Conservation (phyloP, 2,888 invertebrate species). For the Diadegma fenestrale region DNA sequence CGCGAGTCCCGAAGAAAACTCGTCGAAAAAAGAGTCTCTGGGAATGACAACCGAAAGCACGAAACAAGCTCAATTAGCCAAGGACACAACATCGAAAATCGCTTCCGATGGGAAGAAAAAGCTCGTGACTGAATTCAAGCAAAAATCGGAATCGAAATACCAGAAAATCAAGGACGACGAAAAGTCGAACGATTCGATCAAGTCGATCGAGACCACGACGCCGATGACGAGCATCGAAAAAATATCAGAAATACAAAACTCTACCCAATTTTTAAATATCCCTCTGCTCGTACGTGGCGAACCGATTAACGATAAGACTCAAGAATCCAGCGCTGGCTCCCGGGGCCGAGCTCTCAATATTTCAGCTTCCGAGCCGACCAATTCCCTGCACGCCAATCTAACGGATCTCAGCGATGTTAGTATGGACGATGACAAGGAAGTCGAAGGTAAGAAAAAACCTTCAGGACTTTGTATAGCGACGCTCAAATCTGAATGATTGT, state of each 20-base stretch:
- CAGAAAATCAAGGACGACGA: constrained; percentile 77
- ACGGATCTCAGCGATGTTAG: constrained; percentile 92
- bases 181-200: constrained; percentile 84
- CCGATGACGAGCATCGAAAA: constrained; percentile 59
- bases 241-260: constrained; percentile 47
- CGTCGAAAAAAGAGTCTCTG: constrained; percentile 65
- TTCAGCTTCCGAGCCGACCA: constrained; percentile 80
- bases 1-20: not conserved
- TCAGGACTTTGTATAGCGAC: too few species aligned
- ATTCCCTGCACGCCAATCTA: constrained; percentile 82
- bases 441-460: constrained; percentile 76
- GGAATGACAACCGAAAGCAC: constrained; percentile 17
- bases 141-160: constrained; percentile 78
- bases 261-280: constrained; percentile 54
- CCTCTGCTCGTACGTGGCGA: constrained; percentile 74
- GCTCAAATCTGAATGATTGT: too few species aligned
- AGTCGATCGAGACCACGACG: constrained; percentile 84
- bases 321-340: constrained; percentile 60
- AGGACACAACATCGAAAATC: constrained; percentile 71
- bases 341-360: constrained; percentile 81
- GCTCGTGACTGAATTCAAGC: constrained; percentile 75
- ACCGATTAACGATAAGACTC: constrained; percentile 60
- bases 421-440: constrained; percentile 88
- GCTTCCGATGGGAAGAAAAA: constrained; percentile 78
- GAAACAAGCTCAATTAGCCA: constrained; percentile 64